phyloP scores from a whole-genome alignment of 2,113 vertebrate species.

The Eclectus roratus region DNA sequence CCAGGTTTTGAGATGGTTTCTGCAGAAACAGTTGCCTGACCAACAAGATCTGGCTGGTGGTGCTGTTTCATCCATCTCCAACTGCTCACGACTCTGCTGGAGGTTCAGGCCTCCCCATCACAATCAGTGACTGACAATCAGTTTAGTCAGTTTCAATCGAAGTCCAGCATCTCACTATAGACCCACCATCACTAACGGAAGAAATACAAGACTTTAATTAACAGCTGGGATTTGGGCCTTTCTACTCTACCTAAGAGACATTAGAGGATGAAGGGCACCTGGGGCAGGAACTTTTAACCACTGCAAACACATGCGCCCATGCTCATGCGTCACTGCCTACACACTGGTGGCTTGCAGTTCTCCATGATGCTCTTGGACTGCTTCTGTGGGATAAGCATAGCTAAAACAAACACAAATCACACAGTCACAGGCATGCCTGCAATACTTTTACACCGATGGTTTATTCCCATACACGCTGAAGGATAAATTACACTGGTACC shows the following conservation, averaged over 20 bases:
- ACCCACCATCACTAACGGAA: background rate
- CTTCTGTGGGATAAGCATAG: background rate
- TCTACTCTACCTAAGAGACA: background rate
- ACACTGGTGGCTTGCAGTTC: background rate
- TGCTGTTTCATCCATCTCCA: background rate
- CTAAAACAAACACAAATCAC: background rate
- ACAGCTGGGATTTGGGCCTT: background rate
- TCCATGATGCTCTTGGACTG: background rate
- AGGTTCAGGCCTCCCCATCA: background rate
- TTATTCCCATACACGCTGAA: background rate
- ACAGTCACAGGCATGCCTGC: background rate
- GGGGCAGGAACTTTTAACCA: background rate
- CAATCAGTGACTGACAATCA: background rate
- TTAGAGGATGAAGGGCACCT: background rate
- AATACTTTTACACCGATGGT: background rate
- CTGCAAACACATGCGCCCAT: background rate
- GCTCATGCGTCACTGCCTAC: rapidly evolving
- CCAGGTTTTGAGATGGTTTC: background rate
- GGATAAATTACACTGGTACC: background rate
- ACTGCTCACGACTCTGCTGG: background rate
- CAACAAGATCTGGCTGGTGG: background rate
- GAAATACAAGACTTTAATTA: background rate
- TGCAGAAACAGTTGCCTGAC: background rate
- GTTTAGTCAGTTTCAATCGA: background rate
- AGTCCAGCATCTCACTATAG: background rate